These are phyloP conservation scores for Meriones unguiculatus DNA, from an alignment of 2,113 vertebrate genomes.

Conservation along the genomic window DNA sequence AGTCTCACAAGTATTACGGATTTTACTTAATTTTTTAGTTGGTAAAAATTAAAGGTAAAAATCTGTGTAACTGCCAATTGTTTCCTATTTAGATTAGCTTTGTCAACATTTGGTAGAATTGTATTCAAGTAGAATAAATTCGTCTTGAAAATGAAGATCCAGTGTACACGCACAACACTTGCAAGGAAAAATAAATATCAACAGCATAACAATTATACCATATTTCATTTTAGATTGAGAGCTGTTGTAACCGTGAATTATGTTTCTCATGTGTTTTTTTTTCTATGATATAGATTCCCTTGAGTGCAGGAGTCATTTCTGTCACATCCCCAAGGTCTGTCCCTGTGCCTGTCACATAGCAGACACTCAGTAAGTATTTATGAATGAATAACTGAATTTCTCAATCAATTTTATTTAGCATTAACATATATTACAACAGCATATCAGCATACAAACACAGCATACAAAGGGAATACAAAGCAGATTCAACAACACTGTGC, in stretches of 20 bases:
- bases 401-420: conserved; percentile 83
- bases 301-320: background rate
- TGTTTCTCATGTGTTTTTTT: conserved; percentile 31
- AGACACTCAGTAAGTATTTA: conserved; percentile 80
- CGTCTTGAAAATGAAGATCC: conserved; percentile 39
- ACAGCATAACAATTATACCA: conserved; percentile 55
- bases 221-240: conserved; percentile 60
- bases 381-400: conserved; percentile 77
- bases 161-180: background rate
- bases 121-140: conserved; percentile 12
- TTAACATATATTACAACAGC: conserved; percentile 79
- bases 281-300: background rate
- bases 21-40: conserved; percentile 7
- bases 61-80: background rate
- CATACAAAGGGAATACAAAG: conserved; percentile 71
- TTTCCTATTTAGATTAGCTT: conserved; percentile 28
- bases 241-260: conserved; percentile 34
- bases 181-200: conserved; percentile 59
- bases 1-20: background rate
- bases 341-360: conserved; percentile 43
- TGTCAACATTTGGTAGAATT: background rate
- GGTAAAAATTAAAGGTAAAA: conserved; percentile 23
- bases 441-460: conserved; percentile 80
- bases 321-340: background rate
- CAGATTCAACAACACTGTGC: conserved; percentile 72